These are phyloP conservation scores for Pachypeltis micranthus DNA, from an alignment of 1,140 invertebrate genomes.

Conservation along the genomic window DNA sequence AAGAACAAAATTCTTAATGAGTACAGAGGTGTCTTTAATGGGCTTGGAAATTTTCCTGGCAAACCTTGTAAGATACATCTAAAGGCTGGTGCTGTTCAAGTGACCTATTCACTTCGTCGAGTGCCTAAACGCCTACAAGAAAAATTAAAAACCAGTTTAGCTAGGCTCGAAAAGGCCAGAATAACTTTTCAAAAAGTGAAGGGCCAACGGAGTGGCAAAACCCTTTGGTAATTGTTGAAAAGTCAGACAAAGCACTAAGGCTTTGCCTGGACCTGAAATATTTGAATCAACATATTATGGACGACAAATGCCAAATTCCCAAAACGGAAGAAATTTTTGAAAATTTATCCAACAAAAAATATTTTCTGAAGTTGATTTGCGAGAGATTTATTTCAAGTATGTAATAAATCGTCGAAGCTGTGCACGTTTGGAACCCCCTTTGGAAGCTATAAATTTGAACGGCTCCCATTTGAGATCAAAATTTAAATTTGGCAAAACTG, in stretches of 20 bases:
- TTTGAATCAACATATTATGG: too few relatives aligned
- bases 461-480: not conserved
- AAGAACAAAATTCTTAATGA: not conserved
- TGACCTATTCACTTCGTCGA: not conserved
- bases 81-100: not conserved
- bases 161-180: not conserved
- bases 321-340: not conserved
- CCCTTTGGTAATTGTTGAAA: not conserved
- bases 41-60: not conserved
- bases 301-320: too few relatives aligned
- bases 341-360: not conserved
- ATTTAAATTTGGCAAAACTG: too few relatives aligned
- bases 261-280: not conserved
- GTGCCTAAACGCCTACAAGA: not conserved
- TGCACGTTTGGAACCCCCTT: not conserved
- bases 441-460: not conserved
- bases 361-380: not conserved
- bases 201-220: not conserved
- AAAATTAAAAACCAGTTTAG: not conserved
- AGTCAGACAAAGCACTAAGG: not conserved
- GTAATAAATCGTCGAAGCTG: not conserved
- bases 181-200: not conserved
- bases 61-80: not conserved
- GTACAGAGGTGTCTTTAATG: not conserved
- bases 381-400: not conserved